phyloP scores from a whole-genome alignment of 2,113 vertebrate species.

The Haemorhous mexicanus region DNA sequence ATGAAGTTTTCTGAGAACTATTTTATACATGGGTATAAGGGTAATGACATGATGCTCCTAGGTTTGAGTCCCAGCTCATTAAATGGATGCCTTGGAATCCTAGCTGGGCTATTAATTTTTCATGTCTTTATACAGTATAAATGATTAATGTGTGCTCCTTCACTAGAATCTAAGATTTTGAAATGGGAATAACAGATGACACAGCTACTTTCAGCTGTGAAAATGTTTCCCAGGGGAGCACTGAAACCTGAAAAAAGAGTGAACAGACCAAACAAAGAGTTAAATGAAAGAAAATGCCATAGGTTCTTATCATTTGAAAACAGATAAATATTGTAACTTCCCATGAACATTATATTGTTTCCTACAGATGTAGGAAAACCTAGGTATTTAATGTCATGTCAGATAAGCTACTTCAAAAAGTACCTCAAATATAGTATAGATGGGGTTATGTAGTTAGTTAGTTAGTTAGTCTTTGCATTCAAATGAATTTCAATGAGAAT shows the following conservation, averaged over 20 bases:
- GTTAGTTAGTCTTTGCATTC: not conserved
- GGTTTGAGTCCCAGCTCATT: slow-evolving; percentile 36
- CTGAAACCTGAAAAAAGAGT: not conserved
- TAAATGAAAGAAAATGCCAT: slow-evolving; percentile 13
- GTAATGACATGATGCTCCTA: not conserved
- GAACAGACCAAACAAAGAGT: not conserved
- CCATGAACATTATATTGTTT: not conserved
- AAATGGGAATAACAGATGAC: slow-evolving; percentile 43
- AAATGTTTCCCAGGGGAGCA: not conserved
- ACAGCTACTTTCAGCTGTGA: slow-evolving; percentile 21
- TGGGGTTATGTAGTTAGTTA: not conserved
- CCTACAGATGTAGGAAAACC: not conserved
- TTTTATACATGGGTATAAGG: not conserved
- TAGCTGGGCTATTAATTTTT: slow-evolving; percentile 66
- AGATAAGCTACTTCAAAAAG: not conserved
- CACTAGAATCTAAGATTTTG: slow-evolving; percentile 47
- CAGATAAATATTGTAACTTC: not conserved
- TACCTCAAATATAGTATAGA: not conserved
- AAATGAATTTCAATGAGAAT: not conserved
- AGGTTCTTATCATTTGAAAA: not conserved
- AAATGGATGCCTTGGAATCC: slow-evolving; percentile 51
- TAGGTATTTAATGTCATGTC: not conserved
- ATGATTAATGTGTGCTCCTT: slow-evolving; percentile 59
- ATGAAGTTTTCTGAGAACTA: not conserved
- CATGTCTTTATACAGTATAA: slow-evolving; percentile 60